Conservation (phyloP, 64 coral and sea anemone species). For the Dendronephthya gigantea region DNA sequence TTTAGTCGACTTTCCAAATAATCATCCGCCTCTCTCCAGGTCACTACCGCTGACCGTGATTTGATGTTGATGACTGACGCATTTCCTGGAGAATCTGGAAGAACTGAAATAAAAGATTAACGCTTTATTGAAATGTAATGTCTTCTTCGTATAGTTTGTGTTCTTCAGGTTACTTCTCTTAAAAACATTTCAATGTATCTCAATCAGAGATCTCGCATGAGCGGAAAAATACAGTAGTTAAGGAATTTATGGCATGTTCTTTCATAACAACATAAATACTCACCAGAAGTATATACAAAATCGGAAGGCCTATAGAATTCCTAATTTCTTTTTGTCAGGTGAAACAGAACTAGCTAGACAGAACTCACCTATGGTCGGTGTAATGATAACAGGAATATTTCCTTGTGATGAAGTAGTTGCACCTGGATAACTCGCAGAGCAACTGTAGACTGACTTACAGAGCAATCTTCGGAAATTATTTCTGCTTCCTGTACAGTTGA, state of each 20-base stretch:
- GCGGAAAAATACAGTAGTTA: too few relatives aligned
- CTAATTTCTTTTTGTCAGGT: not conserved
- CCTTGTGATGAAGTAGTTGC: not conserved
- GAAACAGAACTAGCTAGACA: too few relatives aligned
- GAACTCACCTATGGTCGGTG: not conserved
- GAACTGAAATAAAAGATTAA: not conserved
- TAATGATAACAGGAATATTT: not conserved
- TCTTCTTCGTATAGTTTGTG: too few relatives aligned
- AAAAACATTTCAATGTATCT: too few relatives aligned
- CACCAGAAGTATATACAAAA: too few relatives aligned
- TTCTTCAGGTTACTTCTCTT: too few relatives aligned
- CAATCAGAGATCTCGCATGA: too few relatives aligned
- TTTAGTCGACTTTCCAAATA: not conserved
- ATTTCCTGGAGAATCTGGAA: not conserved
- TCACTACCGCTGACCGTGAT: not conserved
- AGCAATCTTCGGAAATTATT: not conserved
- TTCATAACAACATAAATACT: too few relatives aligned
- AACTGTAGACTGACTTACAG: not conserved
- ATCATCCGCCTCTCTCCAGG: not conserved
- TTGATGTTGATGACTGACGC: not conserved
- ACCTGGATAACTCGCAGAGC: not conserved
- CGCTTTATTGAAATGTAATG: too few relatives aligned
- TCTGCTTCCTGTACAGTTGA: not conserved
- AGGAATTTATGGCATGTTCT: too few relatives aligned
- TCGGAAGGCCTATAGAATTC: too few relatives aligned